Conservation (phyloP, 2,113 vertebrate species). For the Opisthocomus hoazin region DNA sequence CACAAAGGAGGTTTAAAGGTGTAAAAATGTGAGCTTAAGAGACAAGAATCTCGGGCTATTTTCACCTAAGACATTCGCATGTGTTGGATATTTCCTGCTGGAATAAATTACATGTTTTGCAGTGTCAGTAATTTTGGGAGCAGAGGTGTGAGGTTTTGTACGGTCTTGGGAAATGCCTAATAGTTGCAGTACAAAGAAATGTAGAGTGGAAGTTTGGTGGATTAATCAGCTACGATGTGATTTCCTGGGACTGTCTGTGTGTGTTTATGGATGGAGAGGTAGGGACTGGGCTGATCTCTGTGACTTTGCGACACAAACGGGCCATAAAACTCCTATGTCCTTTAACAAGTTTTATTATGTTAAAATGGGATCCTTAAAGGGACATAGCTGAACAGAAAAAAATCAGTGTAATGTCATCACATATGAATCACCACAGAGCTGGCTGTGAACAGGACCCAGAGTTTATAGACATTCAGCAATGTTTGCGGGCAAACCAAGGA, state of each 20-base stretch:
- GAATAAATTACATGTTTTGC: neutral
- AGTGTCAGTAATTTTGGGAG: neutral
- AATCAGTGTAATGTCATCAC: neutral
- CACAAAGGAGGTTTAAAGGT: neutral
- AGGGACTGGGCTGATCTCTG: neutral
- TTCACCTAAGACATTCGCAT: neutral
- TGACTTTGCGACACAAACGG: neutral
- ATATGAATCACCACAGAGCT: neutral
- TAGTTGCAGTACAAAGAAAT: neutral
- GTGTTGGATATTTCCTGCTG: neutral
- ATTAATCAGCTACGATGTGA: neutral
- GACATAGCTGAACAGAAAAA: neutral
- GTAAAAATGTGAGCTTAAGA: neutral
- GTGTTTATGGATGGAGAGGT: neutral
- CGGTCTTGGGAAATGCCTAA: neutral
- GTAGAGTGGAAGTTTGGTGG: neutral
- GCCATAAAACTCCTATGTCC: neutral
- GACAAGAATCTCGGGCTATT: neutral
- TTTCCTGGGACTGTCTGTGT: neutral
- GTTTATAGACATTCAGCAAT: neutral
- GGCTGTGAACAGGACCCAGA: neutral
- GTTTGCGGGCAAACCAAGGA: neutral
- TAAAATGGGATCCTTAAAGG: neutral
- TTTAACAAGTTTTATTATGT: neutral
- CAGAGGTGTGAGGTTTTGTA: neutral